A percentile compares a stretch with the other conserved stretches of the same genome.
These are phyloP conservation scores for Mystacornis crossleyi DNA, from an alignment of 2,113 vertebrate species.

Conservation along the genomic window DNA sequence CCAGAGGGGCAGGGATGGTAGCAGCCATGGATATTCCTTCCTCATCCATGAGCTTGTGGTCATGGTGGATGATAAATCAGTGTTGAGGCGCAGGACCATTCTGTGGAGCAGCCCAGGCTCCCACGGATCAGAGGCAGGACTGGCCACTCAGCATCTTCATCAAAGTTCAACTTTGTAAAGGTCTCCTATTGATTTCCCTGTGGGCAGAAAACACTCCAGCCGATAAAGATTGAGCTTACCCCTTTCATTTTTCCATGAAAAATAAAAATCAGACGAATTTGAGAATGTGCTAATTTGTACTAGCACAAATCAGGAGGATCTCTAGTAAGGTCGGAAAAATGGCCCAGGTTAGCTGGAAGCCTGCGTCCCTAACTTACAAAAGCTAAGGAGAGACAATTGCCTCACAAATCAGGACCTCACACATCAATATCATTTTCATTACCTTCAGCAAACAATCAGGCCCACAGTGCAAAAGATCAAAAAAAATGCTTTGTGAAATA, in stretches of 20 bases:
- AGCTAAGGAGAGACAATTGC: background rate
- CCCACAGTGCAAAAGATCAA: background rate
- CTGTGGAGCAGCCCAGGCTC: background rate
- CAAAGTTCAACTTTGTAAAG: background rate
- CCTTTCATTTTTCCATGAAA: background rate
- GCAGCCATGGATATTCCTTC: background rate
- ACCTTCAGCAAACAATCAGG: background rate
- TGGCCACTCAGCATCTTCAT: background rate
- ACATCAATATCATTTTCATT: background rate
- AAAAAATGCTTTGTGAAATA: background rate
- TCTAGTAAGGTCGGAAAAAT: background rate
- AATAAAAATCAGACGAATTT: background rate
- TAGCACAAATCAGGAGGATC: background rate
- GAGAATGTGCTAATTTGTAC: background rate
- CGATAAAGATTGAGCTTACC: background rate
- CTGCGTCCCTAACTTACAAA: background rate
- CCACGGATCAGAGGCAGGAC: accelerated
- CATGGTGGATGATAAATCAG: background rate
- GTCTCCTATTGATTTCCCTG: background rate
- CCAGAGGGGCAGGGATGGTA: background rate
- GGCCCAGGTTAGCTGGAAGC: background rate
- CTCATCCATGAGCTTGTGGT: background rate
- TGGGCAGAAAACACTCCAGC: background rate
- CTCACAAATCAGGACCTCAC: background rate
- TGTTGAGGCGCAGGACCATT: accelerated